A percentile compares a stretch with the other conserved stretches of the same genome.
These are phyloP conservation scores for Apteryx owenii DNA, from an alignment of 2,113 vertebrate species.

Conservation along the genomic window DNA sequence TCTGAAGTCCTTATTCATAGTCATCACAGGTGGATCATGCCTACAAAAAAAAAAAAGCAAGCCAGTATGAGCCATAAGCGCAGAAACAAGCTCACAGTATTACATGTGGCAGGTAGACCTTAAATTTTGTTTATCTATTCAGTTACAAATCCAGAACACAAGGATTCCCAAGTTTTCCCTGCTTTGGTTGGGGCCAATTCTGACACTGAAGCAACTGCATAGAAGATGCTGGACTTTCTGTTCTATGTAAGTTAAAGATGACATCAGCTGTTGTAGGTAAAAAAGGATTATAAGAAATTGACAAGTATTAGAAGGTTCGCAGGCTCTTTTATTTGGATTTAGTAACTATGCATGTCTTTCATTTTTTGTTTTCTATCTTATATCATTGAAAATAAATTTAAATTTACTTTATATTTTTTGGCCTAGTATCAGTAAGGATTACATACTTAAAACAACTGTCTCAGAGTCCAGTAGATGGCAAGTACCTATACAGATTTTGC, in stretches of 20 bases:
- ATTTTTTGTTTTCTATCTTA: background rate
- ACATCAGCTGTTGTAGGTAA: background rate
- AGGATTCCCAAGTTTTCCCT: background rate
- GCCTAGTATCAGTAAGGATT: background rate
- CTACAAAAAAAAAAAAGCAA: background rate
- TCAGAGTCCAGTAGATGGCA: background rate
- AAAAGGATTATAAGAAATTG: background rate
- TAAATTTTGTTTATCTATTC: background rate
- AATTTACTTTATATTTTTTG: background rate
- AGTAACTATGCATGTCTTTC: background rate
- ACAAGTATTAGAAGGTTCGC: background rate
- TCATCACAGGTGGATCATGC: background rate
- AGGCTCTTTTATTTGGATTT: background rate
- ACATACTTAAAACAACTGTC: accelerated
- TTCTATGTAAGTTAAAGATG: background rate
- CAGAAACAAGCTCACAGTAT: background rate
- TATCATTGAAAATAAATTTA: background rate
- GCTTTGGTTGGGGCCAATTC: background rate
- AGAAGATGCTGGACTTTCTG: background rate
- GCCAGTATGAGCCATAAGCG: background rate
- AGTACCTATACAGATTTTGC: background rate
- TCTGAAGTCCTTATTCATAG: background rate
- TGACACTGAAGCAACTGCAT: background rate
- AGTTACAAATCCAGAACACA: background rate
- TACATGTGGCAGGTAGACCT: background rate